Evolutionary conservation across 2,797 vertebrate genomes (phyloP).

Genomic region (Varecia variegata): DNA sequence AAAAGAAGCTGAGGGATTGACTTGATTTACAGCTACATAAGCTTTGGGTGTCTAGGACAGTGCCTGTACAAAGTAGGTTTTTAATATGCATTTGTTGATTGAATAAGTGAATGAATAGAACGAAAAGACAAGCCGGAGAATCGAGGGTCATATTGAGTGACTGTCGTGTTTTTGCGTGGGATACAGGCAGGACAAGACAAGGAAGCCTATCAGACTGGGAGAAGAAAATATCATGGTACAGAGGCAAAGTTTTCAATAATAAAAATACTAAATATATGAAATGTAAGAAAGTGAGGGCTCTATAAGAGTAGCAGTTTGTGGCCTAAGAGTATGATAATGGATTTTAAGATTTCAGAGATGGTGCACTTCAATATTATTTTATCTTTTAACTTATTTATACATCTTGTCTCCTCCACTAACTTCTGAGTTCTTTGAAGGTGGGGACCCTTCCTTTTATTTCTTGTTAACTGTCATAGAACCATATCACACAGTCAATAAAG

Average conservation of each 20-base stretch:
- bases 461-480: not conserved
- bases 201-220: not conserved
- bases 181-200: not conserved
- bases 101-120: not conserved
- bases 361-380: not conserved
- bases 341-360: not conserved
- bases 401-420: not conserved
- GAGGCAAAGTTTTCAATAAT: not conserved
- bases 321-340: not conserved
- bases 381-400: slow-evolving; percentile 12
- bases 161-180: not conserved
- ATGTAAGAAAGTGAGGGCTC: not conserved
- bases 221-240: not conserved
- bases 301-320: not conserved
- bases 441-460: not conserved
- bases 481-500: not conserved
- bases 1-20: not conserved
- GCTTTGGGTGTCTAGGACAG: not conserved
- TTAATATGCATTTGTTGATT: not conserved
- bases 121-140: not conserved
- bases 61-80: not conserved
- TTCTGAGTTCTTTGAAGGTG: not conserved
- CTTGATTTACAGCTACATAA: not conserved
- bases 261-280: not conserved
- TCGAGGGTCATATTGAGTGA: not conserved